Evolutionary conservation across 2,113 vertebrate species (phyloP).

Genomic region (Thamnophis sirtalis): DNA sequence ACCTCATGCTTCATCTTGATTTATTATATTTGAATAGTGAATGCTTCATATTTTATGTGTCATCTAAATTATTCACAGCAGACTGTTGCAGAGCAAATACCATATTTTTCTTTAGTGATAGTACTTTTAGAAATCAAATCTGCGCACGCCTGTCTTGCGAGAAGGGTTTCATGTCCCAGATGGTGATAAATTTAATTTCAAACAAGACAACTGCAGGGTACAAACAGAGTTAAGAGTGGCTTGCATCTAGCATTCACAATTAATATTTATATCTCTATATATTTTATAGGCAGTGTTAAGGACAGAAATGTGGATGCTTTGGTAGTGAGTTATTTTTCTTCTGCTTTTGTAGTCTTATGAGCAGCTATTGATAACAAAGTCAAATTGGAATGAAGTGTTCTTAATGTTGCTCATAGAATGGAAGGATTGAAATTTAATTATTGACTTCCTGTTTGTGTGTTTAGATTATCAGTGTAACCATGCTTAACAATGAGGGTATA

Average conservation of each 20-base stretch:
- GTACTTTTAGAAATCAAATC: slow-evolving; percentile 13
- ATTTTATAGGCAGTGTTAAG: slow-evolving; percentile 8
- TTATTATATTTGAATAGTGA: slow-evolving; percentile 2
- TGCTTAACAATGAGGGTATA: neutral
- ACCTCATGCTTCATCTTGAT: neutral
- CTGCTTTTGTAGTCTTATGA: neutral
- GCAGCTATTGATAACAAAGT: neutral
- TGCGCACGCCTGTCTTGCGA: neutral
- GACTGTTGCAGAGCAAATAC: slow-evolving; percentile 16
- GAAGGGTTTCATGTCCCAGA: slow-evolving; percentile 13
- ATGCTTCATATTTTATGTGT: slow-evolving; percentile 18
- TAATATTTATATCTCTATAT: slow-evolving; percentile 14
- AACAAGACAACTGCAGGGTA: slow-evolving; percentile 22
- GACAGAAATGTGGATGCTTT: neutral
- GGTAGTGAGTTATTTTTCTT: neutral
- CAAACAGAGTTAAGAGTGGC: slow-evolving; percentile 6
- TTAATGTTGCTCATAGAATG: neutral
- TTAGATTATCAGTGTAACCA: neutral
- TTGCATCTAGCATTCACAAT: slow-evolving; percentile 14
- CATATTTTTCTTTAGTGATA: slow-evolving; percentile 14
- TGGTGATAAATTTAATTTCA: slow-evolving; percentile 32
- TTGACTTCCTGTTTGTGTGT: neutral
- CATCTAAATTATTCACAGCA: slow-evolving; percentile 17
- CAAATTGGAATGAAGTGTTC: neutral
- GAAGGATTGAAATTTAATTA: neutral